Base-by-base conservation (phyloP, 2,888 invertebrate genomes). In the Cephus nigrinus region DNA sequence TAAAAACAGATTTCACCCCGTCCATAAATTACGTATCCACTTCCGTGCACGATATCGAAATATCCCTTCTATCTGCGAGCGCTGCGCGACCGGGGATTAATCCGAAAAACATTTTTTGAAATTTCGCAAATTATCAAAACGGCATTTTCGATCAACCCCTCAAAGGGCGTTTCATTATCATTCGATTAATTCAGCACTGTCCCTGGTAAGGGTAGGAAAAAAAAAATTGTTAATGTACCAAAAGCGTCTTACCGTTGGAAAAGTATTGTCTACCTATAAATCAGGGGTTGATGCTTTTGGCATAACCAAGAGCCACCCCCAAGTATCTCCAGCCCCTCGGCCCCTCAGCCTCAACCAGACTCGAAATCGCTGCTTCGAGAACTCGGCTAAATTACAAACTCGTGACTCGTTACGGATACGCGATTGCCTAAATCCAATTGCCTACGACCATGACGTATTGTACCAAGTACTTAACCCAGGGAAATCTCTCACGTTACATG, bases 1-100 rank as follows among this genome's bases (percentile, higher is more conserved):
- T 55, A 23, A 55, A 55, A 55, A 5, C 23, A 9, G 1, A 40
- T 40, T 40, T 40, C 15, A 15, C 4, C 0, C 40, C 15, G 5
- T 15, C 15, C 15, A 15, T 15, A 15, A 40, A 40, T 40, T 40
- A 15, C 40, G 40, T 5, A 15, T 40, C 12, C 5, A 23, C 5
- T 5, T 40, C 15, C 23, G 23, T 12, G 36, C 12, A 1, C 5
- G 15, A 40, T 40, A 15, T 55, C 9, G 23, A 55, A 55, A 9
- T 0, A 9, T 35, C 1, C 35, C 35, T 12, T 23, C 15, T 9
- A 9, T 23, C 23, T 55, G 55, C 55, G 23, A 23, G 23, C 55
- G 0, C 3, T 23, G 9, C 1, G 0, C 15, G 55, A 55, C 1
- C 55, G 5, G 55, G 9, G 0, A 11, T 15, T 1, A 1, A 15